Conservation (phyloP, 1,140 invertebrate genomes). For the Trichomalopsis sarcophagae region DNA sequence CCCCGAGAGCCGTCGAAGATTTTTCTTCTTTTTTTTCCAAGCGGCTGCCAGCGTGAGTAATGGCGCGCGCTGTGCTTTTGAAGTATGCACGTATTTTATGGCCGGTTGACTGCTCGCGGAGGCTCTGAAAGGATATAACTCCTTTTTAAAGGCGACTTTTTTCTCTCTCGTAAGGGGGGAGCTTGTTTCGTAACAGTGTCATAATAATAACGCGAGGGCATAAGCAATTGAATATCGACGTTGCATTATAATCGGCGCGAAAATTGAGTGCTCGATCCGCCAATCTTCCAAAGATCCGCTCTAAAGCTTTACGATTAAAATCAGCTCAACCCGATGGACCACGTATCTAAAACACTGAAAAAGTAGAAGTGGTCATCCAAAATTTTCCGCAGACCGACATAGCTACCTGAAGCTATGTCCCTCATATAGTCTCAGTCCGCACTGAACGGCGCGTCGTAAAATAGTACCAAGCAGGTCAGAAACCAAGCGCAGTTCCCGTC, state of each 20-base stretch:
- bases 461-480: neutral
- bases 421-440: neutral
- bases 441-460: neutral
- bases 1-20: neutral
- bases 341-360: too few relatives aligned
- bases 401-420: neutral
- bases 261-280: neutral
- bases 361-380: too few relatives aligned
- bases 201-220: neutral
- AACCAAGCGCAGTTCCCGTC: neutral
- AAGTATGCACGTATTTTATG: neutral
- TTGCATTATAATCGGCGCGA: neutral
- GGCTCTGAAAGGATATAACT: neutral
- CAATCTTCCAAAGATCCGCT: too few relatives aligned
- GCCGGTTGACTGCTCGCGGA: neutral
- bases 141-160: neutral
- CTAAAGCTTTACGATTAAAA: too few relatives aligned
- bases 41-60: neutral
- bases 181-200: neutral
- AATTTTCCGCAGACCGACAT: too few relatives aligned
- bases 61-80: neutral
- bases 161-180: neutral
- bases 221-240: neutral
- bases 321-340: too few relatives aligned
- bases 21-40: neutral